Evolutionary conservation across 1,140 invertebrate species (phyloP).

Genomic region (Nasonia giraulti): DNA sequence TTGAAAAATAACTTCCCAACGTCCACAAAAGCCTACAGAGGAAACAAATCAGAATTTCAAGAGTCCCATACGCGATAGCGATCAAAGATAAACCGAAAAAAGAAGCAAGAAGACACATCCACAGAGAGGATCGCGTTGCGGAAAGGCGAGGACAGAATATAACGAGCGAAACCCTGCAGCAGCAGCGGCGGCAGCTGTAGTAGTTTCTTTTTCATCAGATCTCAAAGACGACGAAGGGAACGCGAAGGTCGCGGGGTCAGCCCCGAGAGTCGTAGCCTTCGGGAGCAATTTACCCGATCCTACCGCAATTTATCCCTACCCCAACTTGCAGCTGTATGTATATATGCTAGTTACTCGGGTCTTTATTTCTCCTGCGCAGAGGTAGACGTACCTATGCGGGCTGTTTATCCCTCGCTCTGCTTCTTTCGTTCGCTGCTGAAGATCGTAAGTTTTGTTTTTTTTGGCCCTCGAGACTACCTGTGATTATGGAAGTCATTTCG

Average conservation of each 20-base stretch:
- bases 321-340: neutral
- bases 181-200: neutral
- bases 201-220: neutral
- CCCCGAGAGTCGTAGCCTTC: constrained; percentile 27
- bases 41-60: constrained; percentile 16
- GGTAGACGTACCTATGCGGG: neutral
- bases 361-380: neutral
- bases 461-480: neutral
- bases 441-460: neutral
- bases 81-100: constrained; percentile 16
- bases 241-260: constrained; percentile 46
- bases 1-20: neutral
- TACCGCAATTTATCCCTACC: constrained; percentile 33
- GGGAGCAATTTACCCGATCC: constrained; percentile 37
- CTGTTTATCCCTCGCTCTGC: neutral
- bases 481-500: neutral
- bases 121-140: neutral
- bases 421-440: neutral
- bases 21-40: neutral
- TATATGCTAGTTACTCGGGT: neutral
- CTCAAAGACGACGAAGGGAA: neutral
- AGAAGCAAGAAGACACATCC: neutral
- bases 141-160: neutral
- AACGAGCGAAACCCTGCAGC: neutral
- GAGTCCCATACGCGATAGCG: constrained; percentile 1